Evolutionary conservation across 2,888 invertebrate genomes (phyloP), one percentile per base, ranked within the genome.

Genomic region (Sinopyrophorus schimmeli): DNA sequence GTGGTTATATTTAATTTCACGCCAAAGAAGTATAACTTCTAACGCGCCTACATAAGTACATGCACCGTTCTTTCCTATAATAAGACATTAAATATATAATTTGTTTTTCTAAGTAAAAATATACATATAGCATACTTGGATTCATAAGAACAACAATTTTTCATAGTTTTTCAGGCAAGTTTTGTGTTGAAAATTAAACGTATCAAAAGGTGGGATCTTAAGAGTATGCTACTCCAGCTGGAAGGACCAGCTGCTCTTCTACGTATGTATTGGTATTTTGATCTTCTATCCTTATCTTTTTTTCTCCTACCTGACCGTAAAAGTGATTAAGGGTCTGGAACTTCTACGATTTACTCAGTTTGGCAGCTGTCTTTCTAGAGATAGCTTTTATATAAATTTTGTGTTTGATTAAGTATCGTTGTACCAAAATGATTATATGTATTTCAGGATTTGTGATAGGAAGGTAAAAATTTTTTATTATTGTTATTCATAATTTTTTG

Each of bases 391-490:
- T 51, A 48, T 55, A 14, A 15, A 24, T 9, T 54, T 43, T 55
- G 46, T 58, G 46, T 54, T 43, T 24, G 12, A n/a, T 26, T 26
- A 46, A 31, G 16, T 10, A 12, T 49, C 32, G 42, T 21, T 16
- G 1, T 15, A n/a, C 35, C 14, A 21, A 63, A 53, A 80, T 80
- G 80, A 77, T 80, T 64, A 80, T 80, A 67, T 80, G 80, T 65
- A 79, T 80, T 66, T 80, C 80, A 41, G 80, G 80, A 71, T 80
- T 80, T 75, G 74, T 77, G 70, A 77, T 74, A 69, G 78, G 76
- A 74, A 78, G 77, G 78, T 76, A 68, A 63, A 58, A 48, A 43
- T 35, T 56, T 39, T 27, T 26, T 44, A 35, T 42, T 57, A 46
- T 16, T 30, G 9, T n/a, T n/a, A n/a, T n/a, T n/a, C n/a, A n/a